Percentiles rank a stretch among this genome's conserved stretches.
Conservation (phyloP, 2,888 invertebrate species). For the Aleiodes leptofemur region DNA sequence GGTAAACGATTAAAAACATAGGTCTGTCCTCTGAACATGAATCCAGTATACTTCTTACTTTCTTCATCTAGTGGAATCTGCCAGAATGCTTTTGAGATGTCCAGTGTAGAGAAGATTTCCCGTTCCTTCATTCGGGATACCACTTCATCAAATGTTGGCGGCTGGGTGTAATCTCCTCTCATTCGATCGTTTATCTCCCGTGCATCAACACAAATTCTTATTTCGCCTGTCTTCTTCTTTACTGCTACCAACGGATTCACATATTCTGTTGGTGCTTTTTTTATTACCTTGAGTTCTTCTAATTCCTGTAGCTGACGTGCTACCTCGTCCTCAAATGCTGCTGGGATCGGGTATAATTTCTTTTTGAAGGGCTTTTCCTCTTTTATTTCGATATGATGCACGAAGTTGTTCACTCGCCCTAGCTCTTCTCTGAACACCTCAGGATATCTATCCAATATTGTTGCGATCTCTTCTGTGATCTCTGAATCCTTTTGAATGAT, state of each 20-base stretch:
- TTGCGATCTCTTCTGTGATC: not conserved
- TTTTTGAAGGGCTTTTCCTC: conserved; percentile 17
- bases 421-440: not conserved
- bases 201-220: conserved; percentile 37
- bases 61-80: conserved; percentile 41
- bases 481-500: not conserved
- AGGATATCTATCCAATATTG: conserved; percentile 1
- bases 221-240: conserved; percentile 18
- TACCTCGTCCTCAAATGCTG: conserved; percentile 14
- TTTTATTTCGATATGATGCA: conserved; percentile 34
- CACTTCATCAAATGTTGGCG: conserved; percentile 41
- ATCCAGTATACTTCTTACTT: conserved; percentile 43
- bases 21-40: conserved; percentile 39
- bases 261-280: conserved; percentile 26
- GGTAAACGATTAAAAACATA: conserved; percentile 44
- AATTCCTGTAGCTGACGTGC: conserved; percentile 23
- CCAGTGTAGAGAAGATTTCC: conserved; percentile 39
- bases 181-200: conserved; percentile 30
- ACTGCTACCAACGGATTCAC: conserved; percentile 37
- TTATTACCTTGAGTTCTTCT: conserved; percentile 8
- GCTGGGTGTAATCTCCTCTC: conserved; percentile 35
- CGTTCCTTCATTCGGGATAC: not conserved
- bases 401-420: conserved; percentile 1
- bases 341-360: conserved; percentile 20
- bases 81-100: conserved; percentile 43